Conservation (phyloP, 2,797 vertebrate species). For the Karalla daura region DNA sequence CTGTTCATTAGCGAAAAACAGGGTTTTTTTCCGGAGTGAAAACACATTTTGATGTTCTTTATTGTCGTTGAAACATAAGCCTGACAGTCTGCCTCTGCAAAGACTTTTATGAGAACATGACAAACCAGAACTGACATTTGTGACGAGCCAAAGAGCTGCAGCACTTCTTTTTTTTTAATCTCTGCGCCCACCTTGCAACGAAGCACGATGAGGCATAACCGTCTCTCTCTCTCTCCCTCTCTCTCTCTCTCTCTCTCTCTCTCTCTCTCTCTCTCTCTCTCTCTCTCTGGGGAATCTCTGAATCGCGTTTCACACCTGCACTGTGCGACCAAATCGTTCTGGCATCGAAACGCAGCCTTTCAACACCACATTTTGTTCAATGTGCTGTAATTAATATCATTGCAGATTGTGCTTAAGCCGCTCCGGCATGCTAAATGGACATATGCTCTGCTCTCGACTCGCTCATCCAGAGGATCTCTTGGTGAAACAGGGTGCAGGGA, state of each 20-base stretch:
- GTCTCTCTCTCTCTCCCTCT: too few species aligned
- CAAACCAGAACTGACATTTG: conserved; percentile 49
- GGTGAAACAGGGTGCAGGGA: conserved; percentile 15
- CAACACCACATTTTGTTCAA: conserved; percentile 22
- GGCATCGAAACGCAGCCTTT: conserved; percentile 7
- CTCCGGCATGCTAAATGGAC: conserved; percentile 17
- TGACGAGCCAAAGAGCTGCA: conserved; percentile 37
- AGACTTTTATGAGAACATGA: conserved; percentile 46
- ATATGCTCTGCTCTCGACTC: conserved; percentile 7
- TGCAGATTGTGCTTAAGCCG: conserved; percentile 19
- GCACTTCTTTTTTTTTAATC: neutral
- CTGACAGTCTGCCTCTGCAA: conserved; percentile 50
- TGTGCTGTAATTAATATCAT: conserved; percentile 36
- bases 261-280: too few species aligned
- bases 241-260: too few species aligned
- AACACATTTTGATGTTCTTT: conserved; percentile 24
- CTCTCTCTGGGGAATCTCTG: conserved; percentile 22
- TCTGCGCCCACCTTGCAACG: conserved; percentile 48
- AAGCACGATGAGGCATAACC: conserved; percentile 31
- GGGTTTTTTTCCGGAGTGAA: conserved; percentile 1
- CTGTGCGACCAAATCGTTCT: conserved; percentile 19
- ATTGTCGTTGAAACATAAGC: conserved; percentile 49
- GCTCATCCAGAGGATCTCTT: conserved; percentile 8
- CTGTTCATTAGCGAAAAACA: too few species aligned
- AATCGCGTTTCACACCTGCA: conserved; percentile 21